A percentile compares a stretch with the other conserved stretches of the same genome.
Conservation (phyloP, 2,113 vertebrate genomes). For the Antechinus flavipes region DNA sequence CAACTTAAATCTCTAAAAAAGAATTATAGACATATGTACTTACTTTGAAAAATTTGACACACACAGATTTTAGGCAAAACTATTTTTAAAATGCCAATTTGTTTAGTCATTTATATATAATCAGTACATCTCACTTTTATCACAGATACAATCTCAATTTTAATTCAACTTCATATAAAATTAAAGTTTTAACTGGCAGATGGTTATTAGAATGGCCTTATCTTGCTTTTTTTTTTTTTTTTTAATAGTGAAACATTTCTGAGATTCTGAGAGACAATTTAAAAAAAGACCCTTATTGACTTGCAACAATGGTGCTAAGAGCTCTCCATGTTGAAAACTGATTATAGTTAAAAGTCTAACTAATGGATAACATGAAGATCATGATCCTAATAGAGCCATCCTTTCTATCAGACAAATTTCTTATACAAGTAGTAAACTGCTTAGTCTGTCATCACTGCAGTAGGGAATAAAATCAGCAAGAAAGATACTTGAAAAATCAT, state of each 20-base stretch:
- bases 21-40: background rate
- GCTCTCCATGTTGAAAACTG: constrained; percentile 46
- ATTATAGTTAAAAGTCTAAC: constrained; percentile 40
- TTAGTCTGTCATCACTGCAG: constrained; percentile 25
- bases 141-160: constrained; percentile 59
- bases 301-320: constrained; percentile 41
- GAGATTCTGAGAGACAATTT: constrained; percentile 49
- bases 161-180: constrained; percentile 72
- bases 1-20: constrained; percentile 14
- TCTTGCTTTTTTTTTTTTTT: constrained; percentile 35
- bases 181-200: constrained; percentile 55
- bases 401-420: constrained; percentile 23
- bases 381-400: background rate
- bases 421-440: constrained; percentile 23
- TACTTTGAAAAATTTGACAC: constrained; percentile 54
- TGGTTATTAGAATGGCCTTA: constrained; percentile 59
- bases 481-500: constrained; percentile 43
- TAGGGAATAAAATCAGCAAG: constrained; percentile 12
- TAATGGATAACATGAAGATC: constrained; percentile 26
- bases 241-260: constrained; percentile 48
- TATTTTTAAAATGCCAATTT: constrained; percentile 54
- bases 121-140: constrained; percentile 67
- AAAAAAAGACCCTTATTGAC: constrained; percentile 45
- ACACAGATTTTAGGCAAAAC: constrained; percentile 58
- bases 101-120: constrained; percentile 68